Evolutionary conservation across 2,888 invertebrate genomes (phyloP).

Genomic region (Eristalinus aeneus): DNA sequence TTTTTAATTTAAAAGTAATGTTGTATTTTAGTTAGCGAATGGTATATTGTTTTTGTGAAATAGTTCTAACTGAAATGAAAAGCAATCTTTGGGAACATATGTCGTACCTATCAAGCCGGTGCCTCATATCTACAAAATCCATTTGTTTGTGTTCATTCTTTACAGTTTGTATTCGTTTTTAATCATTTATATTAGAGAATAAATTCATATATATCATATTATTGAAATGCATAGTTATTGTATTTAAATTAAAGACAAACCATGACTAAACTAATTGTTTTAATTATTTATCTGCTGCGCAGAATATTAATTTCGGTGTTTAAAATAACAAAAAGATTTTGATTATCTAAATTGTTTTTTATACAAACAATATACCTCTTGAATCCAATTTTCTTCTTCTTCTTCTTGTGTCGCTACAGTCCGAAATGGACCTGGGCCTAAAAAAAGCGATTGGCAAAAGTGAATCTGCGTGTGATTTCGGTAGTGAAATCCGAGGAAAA

Average conservation of each 20-base stretch:
- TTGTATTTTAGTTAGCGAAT: constrained; percentile 5
- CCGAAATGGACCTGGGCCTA: too few relatives aligned
- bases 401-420: too few relatives aligned
- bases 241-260: neutral
- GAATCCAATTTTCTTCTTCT: too few relatives aligned
- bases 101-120: constrained; percentile 48
- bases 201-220: constrained; percentile 30
- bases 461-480: too few relatives aligned
- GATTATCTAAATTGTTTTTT: too few relatives aligned
- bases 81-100: constrained; percentile 55
- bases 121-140: constrained; percentile 57
- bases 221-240: constrained; percentile 24
- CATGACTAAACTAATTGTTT: neutral
- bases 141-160: constrained; percentile 61
- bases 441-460: too few relatives aligned
- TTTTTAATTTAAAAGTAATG: too few relatives aligned
- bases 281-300: too few relatives aligned
- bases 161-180: constrained; percentile 49
- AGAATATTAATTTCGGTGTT: too few relatives aligned
- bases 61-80: constrained; percentile 10
- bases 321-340: too few relatives aligned
- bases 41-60: neutral
- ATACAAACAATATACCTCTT: too few relatives aligned
- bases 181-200: constrained; percentile 9
- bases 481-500: too few relatives aligned